A percentile compares a stretch with the other conserved stretches of the same genome.
Conservation (phyloP, 53 echinoderm and acorn worm species). For the Actinopyga echinites region DNA sequence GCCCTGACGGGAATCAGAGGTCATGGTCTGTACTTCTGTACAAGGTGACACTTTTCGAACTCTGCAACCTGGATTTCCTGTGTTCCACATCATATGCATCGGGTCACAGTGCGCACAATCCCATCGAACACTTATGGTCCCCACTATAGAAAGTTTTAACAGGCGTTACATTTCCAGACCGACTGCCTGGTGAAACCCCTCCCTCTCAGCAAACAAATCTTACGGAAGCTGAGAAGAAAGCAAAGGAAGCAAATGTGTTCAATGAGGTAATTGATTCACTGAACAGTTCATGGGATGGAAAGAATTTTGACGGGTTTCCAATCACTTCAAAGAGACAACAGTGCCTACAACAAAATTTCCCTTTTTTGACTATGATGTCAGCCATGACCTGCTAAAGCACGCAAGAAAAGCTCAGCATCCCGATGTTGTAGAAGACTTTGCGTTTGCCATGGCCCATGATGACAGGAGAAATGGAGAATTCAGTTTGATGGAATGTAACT, state of each 20-base stretch:
- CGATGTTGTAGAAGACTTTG: neutral
- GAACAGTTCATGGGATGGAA: neutral
- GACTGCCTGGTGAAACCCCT: slow-evolving; percentile 24
- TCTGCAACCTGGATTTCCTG: slow-evolving; percentile 49
- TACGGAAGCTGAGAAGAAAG: neutral
- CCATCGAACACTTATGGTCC: slow-evolving; percentile 58
- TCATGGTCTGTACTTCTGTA: slow-evolving; percentile 30
- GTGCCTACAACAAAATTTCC: neutral
- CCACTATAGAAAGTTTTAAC: slow-evolving; percentile 40
- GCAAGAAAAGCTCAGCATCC: neutral
- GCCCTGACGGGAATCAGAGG: slow-evolving; percentile 38
- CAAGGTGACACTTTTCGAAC: neutral
- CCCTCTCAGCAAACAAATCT: neutral
- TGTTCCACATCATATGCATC: slow-evolving; percentile 48
- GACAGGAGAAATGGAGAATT: neutral
- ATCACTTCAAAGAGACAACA: neutral
- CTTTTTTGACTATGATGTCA: neutral
- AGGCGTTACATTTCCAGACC: slow-evolving; percentile 37
- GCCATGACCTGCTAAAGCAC: neutral
- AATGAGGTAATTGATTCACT: neutral
- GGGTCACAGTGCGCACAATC: slow-evolving; percentile 52
- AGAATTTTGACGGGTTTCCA: neutral
- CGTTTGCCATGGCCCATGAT: neutral
- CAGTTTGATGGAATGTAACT: neutral
- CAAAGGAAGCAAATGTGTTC: neutral